phyloP scores from a whole-genome alignment of 2,113 vertebrate genomes.

The Synodontis membranacea region DNA sequence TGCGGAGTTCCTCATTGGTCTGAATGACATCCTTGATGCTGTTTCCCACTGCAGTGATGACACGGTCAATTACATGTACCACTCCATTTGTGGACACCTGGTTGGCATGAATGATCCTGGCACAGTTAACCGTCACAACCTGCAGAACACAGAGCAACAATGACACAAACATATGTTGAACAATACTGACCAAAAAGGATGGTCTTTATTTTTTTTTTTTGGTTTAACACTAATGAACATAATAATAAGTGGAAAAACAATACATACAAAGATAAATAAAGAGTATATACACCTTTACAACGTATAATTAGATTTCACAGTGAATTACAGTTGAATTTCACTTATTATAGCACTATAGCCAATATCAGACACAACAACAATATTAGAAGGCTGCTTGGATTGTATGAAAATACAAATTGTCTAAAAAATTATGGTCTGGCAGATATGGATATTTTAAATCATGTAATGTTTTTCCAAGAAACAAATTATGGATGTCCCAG shows the following conservation, averaged over 20 bases:
- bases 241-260: too few relatives aligned
- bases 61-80: conserved; percentile 91
- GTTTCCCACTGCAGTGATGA: conserved; percentile 78
- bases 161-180: neutral
- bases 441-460: neutral
- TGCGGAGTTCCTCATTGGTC: conserved; percentile 77
- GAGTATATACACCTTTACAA: neutral
- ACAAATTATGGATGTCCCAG: neutral
- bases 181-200: neutral
- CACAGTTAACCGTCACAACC: conserved; percentile 97
- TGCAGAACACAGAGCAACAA: conserved; percentile 56
- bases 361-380: neutral
- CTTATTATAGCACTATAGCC: neutral
- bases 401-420: neutral
- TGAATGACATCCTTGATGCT: conserved; percentile 87
- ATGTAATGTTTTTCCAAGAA: neutral
- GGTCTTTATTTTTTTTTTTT: neutral
- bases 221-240: neutral
- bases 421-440: neutral
- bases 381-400: neutral
- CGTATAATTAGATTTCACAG: too few relatives aligned
- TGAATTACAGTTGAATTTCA: neutral
- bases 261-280: neutral
- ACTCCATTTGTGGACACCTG: conserved; percentile 96
- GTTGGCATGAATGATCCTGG: conserved; percentile 89